Evolutionary conservation across 2,113 vertebrate genomes (phyloP), one percentile per base, ranked within the genome.

Genomic region (Hydropotes inermis): DNA sequence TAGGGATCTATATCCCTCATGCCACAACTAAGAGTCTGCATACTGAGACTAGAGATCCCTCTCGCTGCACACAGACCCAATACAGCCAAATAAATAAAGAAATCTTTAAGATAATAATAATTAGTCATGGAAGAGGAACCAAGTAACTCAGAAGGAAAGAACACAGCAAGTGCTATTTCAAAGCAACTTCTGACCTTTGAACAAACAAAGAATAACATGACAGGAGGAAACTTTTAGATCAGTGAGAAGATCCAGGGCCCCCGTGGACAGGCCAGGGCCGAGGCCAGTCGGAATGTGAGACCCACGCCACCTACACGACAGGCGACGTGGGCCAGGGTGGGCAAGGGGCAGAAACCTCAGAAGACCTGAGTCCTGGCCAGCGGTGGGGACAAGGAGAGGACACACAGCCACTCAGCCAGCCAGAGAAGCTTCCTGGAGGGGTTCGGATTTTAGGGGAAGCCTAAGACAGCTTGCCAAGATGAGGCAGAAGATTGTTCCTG

Each of bases 301-400:
- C n/a, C 43, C 15, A 39, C n/a, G 0, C 19, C 45, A 4, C 58
- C 6, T 21, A 54, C 1, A 25, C 3, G 6, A 58, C 81, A 52
- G 15, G 45, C 11, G n/a, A 30, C 0, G 1, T 5, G 0, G 19
- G 67, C 67, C 5, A 0, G 36, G 36, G 67, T 25, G 64, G 64
- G 28, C 19, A 25, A 28, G 7, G 1, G 30, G 17, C 78, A 19
- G n/a, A 50, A 61, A 27, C 13, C 39, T 36, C 76, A 23, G 39
- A n/a, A 45, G 30, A 57, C 58, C 13, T 30, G 81, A 78, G 83
- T 60, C 83, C 36, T 58, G 55, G 83, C 83, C 39, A 27, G 5
- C 70, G 17, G n/a, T 16, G 47, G 79, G n/a, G 16, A 23, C n/a
- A 36, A 16, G 14, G 21, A n/a, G 58, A 88, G 39, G 17, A n/a